Percentiles rank a stretch among this genome's conserved stretches.
Conservation (phyloP, 2,797 vertebrate genomes). For the Danio kyathit region DNA sequence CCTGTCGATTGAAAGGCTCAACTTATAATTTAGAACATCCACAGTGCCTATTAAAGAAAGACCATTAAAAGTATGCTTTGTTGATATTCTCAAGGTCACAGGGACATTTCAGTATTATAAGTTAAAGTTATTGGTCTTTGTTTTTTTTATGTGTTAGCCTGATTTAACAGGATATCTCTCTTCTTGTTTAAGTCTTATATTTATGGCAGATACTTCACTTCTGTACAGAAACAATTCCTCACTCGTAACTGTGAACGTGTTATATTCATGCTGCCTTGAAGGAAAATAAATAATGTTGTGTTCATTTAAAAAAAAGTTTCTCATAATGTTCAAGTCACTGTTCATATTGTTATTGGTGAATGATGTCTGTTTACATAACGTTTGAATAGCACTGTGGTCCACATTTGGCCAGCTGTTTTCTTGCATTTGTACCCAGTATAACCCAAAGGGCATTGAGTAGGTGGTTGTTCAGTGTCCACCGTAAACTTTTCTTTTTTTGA, state of each 20-base stretch:
- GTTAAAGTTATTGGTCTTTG: neutral
- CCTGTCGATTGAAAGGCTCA: neutral
- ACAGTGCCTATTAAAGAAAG: conserved; percentile 17
- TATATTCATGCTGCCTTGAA: conserved; percentile 54
- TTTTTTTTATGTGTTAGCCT: neutral
- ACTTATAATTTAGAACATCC: conserved; percentile 1
- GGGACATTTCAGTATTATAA: conserved; percentile 6
- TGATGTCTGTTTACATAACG: conserved; percentile 31
- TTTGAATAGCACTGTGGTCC: conserved; percentile 41
- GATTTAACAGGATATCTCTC: conserved; percentile 4
- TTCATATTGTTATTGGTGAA: conserved; percentile 3
- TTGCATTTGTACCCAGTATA: conserved; percentile 30
- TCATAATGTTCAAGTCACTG: conserved; percentile 42
- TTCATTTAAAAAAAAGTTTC: conserved; percentile 42
- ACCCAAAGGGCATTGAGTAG: conserved; percentile 32
- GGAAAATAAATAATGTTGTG: conserved; percentile 55
- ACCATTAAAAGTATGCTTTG: conserved; percentile 6
- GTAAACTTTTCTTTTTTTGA: conserved; percentile 57
- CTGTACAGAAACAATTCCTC: conserved; percentile 57
- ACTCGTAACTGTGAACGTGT: conserved; percentile 63
- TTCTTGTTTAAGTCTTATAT: conserved; percentile 43
- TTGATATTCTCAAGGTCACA: neutral
- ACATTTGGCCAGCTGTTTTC: conserved; percentile 22
- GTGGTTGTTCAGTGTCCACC: conserved; percentile 7
- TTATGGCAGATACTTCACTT: conserved; percentile 52